phyloP scores from a whole-genome alignment of 1,140 invertebrate species.

The Nylanderia fulva region DNA sequence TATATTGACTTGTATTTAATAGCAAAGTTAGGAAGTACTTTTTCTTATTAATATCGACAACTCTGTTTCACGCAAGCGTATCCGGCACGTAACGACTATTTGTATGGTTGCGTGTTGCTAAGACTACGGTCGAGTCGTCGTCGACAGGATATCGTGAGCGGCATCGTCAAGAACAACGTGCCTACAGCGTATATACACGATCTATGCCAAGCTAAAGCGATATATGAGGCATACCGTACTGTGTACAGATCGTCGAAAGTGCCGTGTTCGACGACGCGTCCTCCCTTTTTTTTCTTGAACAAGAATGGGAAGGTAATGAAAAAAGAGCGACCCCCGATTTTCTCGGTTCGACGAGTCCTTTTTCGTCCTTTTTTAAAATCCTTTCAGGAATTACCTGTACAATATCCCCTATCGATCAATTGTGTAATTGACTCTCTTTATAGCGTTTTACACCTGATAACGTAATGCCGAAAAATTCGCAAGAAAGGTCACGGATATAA shows the following conservation, averaged over 20 bases:
- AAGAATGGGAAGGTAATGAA: conserved; percentile 63
- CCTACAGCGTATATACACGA: conserved; percentile 46
- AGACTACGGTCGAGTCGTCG: conserved; percentile 75
- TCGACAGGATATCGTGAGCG: conserved; percentile 37
- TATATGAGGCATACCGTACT: conserved; percentile 45
- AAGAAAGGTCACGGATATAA: conserved; percentile 34
- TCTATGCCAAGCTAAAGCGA: conserved; percentile 24
- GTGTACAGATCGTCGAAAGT: conserved; percentile 56
- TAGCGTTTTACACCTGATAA: conserved; percentile 4
- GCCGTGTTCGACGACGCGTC: conserved; percentile 25
- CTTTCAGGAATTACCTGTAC: neutral
- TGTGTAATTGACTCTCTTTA: conserved; percentile 13
- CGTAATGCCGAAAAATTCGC: neutral
- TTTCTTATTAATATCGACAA: conserved; percentile 55
- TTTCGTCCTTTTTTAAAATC: neutral
- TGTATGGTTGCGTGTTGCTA: conserved; percentile 82
- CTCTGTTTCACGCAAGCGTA: conserved; percentile 77
- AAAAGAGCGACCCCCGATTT: neutral
- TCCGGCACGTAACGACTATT: conserved; percentile 56
- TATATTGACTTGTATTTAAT: neutral
- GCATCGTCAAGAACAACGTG: conserved; percentile 39
- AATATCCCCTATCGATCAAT: neutral
- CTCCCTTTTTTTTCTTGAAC: conserved; percentile 58
- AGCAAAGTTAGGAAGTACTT: neutral
- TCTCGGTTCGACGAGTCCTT: neutral